Conservation (phyloP, 2,797 vertebrate species). For the Sphenopsis melanotis region DNA sequence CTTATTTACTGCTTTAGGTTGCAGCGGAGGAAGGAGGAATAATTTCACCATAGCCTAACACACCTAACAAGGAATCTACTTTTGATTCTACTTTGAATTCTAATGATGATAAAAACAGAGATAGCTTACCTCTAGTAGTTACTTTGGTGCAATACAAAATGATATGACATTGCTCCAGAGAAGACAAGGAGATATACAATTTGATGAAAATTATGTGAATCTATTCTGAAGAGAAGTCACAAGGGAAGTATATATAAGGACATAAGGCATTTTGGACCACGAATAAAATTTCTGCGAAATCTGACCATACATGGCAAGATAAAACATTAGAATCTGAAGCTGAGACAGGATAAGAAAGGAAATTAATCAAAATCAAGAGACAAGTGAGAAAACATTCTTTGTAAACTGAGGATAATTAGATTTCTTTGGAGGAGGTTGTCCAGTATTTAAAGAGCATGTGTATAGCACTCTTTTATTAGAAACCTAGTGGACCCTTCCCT, state of each 20-base stretch:
- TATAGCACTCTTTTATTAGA: neutral
- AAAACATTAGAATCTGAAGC: neutral
- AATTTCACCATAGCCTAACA: neutral
- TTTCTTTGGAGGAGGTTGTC: neutral
- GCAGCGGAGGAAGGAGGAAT: neutral
- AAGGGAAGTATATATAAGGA: neutral
- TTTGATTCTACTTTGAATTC: neutral
- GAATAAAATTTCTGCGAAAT: neutral
- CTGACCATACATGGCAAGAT: neutral
- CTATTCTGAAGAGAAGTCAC: neutral
- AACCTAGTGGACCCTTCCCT: neutral
- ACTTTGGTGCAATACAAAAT: neutral
- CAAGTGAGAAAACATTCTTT: neutral
- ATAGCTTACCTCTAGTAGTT: neutral
- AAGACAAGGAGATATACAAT: neutral
- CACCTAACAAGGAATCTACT: neutral
- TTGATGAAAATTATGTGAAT: neutral
- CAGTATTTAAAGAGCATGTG: neutral
- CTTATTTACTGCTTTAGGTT: conserved; percentile 39
- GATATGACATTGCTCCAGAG: neutral
- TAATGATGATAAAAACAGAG: neutral
- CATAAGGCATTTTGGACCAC: neutral
- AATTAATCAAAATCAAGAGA: neutral
- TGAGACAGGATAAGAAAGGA: neutral
- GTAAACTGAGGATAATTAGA: neutral